Evolutionary conservation across 2,888 invertebrate species (phyloP), one percentile per base, ranked within the genome.

Genomic region (Ophion slaviceki): DNA sequence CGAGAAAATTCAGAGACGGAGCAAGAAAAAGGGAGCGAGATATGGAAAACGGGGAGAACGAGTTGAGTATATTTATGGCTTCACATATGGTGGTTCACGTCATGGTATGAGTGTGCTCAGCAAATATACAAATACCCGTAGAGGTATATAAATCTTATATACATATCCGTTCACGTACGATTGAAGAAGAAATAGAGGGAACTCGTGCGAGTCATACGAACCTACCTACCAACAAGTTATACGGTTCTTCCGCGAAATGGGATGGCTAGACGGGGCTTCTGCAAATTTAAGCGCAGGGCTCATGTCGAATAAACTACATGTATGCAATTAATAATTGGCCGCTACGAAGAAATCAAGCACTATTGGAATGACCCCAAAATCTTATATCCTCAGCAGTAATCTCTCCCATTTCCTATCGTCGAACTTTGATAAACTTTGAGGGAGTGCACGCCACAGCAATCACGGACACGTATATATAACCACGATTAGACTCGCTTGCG

Each of bases 401-500:
- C 47, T 10, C 77, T 72, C 72, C 72, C 72, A 67, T 70, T 70
- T 53, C 14, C 24, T 24, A 24, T 1, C 24, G 24, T 24, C 24
- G 24, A 24, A 24, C 24, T 24, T 2, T 24, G 24, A 24, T 24
- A 24, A 24, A 24, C 24, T 24, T 24, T 24, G 24, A 24, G 24
- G 1, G 1, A 24, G 24, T 24, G 2, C 24, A 24, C 24, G 24
- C 24, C 1, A 24, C 24, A 24, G 24, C 24, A 24, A 24, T 61
- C 36, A 6, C 6, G 36, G 36, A 36, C 36, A 36, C 36, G 5
- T 36, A 61, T n/a, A 45, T 61, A 76, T 76, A 57, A 75, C 59
- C 82, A 77, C 84, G 72, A 86, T 86, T 87, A 78, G 82, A 86
- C 74, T 82, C 85, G 80, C 83, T 86, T 77, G 86, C 80, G 84